These are phyloP conservation scores for Lepidurus apus DNA, from an alignment of 1,140 invertebrate species.

Conservation along the genomic window DNA sequence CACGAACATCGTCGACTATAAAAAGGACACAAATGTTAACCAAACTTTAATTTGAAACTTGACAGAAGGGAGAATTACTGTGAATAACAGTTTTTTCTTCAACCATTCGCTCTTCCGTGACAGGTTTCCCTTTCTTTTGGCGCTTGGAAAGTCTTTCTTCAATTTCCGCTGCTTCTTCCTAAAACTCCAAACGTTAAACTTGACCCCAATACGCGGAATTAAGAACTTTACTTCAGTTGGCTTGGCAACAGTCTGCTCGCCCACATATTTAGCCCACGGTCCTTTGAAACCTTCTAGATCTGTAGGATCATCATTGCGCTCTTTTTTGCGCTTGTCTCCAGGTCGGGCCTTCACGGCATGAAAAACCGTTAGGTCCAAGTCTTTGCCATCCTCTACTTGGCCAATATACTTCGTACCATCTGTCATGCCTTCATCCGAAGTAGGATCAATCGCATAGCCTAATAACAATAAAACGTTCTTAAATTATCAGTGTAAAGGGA, in stretches of 20 bases:
- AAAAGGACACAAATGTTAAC: constrained; percentile 40
- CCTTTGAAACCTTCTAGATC: constrained; percentile 95
- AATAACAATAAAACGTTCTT: constrained; percentile 29
- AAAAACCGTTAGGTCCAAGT: constrained; percentile 34
- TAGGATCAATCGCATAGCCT: constrained; percentile 93
- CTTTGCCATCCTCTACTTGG: background rate
- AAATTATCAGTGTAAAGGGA: background rate
- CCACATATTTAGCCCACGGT: constrained; percentile 91
- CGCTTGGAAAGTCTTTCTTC: constrained; percentile 93
- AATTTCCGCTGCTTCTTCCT: constrained; percentile 84
- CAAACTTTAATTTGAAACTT: constrained; percentile 30
- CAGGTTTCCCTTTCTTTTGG: constrained; percentile 69
- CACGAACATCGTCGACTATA: constrained; percentile 84
- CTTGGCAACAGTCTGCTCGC: constrained; percentile 80
- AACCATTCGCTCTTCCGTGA: constrained; percentile 80
- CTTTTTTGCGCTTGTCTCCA: constrained; percentile 81
- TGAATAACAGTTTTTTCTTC: constrained; percentile 95
- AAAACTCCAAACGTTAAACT: constrained; percentile 33
- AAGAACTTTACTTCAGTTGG: constrained; percentile 61
- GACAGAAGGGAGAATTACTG: constrained; percentile 53
- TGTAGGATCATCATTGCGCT: constrained; percentile 80
- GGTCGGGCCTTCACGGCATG: constrained; percentile 64
- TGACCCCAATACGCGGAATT: background rate
- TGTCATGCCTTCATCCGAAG: constrained; percentile 48
- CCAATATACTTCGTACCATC: constrained; percentile 49